These are phyloP conservation scores for Amiota communis DNA, from an alignment of 2,888 invertebrate species.

Conservation along the genomic window DNA sequence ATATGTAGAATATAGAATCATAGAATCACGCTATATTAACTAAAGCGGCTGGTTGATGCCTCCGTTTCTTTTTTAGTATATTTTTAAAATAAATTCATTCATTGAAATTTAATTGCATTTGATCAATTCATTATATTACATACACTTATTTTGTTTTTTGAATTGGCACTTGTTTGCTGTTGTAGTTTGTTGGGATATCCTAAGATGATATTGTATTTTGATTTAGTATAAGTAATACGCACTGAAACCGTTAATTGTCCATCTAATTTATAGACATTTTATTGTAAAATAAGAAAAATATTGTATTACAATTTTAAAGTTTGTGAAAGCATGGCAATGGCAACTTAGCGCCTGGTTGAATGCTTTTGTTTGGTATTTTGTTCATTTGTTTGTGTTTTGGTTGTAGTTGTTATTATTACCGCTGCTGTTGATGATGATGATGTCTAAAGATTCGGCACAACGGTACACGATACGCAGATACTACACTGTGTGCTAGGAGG, in stretches of 20 bases:
- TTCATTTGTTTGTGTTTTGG: constrained; percentile 14
- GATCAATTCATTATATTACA: no score
- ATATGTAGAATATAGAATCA: no score
- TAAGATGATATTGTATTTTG: neutral
- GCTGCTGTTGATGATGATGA: neutral
- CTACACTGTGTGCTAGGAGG: constrained; percentile 22
- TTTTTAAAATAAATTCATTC: no score
- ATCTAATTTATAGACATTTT: neutral
- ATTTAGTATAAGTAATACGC: neutral
- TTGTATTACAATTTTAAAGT: constrained; percentile 32
- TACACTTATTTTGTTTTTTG: no score
- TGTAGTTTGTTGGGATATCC: no score
- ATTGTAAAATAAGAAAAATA: neutral
- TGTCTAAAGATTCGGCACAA: neutral
- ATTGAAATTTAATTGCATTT: no score
- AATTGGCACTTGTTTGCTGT: no score
- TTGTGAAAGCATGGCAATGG: constrained; percentile 15
- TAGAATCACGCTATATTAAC: no score
- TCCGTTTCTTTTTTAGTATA: no score
- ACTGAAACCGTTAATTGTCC: neutral
- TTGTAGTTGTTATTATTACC: neutral
- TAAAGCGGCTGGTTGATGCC: no score
- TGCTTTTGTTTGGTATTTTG: constrained; percentile 40
- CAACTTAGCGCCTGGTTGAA: constrained; percentile 47
- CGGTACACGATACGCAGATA: constrained; percentile 10